These are phyloP conservation scores for Chamaedrilus cognettii DNA, from an alignment of 2,888 invertebrate genomes.

Conservation along the genomic window DNA sequence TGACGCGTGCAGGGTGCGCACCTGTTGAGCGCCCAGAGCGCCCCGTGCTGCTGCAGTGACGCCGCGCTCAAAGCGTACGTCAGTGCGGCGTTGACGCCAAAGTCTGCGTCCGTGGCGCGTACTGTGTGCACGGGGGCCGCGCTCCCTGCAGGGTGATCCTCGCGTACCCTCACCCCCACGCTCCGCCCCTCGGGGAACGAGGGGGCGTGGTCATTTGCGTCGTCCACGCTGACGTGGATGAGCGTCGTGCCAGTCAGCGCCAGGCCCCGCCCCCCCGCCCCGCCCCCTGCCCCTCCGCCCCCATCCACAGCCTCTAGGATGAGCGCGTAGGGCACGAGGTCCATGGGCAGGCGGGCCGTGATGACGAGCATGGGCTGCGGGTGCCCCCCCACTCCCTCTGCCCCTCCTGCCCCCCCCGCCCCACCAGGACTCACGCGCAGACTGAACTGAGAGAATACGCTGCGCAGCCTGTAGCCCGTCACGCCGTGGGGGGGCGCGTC, in stretches of 20 bases:
- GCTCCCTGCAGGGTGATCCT: constrained; percentile 38
- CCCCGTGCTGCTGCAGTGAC: background rate
- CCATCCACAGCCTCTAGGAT: constrained; percentile 24
- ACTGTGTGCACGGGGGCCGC: constrained; percentile 40
- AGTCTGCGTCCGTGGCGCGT: constrained; percentile 40
- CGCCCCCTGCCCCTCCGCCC: constrained; percentile 18
- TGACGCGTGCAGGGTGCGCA: too few relatives aligned
- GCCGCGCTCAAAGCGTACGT: constrained; percentile 17
- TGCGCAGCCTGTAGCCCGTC: background rate
- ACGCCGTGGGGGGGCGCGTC: constrained; percentile 16
- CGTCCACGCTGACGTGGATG: constrained; percentile 39
- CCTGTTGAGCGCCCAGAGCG: background rate
- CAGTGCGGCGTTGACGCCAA: constrained; percentile 32
- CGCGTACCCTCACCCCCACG: constrained; percentile 38
- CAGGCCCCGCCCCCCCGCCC: constrained; percentile 29
- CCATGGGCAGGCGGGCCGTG: constrained; percentile 39
- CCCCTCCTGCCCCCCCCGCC: constrained; percentile 37
- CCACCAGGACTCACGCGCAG: constrained; percentile 12
- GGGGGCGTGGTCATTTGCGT: constrained; percentile 43
- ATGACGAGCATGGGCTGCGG: constrained; percentile 16
- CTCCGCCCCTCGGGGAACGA: constrained; percentile 37
- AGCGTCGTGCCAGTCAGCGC: constrained; percentile 33
- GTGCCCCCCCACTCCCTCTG: background rate
- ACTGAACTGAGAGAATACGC: constrained; percentile 8
- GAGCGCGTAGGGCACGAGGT: constrained; percentile 35